Percentiles rank a stretch among this genome's conserved stretches.
phyloP scores from a whole-genome alignment of 2,888 invertebrate genomes.

The Blastobasis adustella region DNA sequence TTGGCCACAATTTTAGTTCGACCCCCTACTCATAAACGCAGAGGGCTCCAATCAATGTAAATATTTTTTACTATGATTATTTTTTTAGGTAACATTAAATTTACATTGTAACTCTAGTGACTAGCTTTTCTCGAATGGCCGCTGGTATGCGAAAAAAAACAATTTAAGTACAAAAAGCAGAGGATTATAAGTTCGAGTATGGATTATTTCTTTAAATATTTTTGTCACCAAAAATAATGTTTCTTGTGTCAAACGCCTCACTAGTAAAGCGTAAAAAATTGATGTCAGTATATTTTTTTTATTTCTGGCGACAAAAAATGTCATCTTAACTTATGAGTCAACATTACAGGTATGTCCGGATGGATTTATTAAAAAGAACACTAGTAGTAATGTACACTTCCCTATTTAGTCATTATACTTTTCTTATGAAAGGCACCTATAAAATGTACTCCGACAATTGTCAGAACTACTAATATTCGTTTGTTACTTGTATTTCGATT shows the following conservation, averaged over 20 bases:
- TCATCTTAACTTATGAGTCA: constrained; percentile 28
- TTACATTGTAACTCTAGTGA: constrained; percentile 71
- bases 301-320: constrained; percentile 25
- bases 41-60: constrained; percentile 60
- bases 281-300: no score
- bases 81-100: constrained; percentile 57
- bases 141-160: constrained; percentile 36
- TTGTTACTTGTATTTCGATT: constrained; percentile 48
- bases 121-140: constrained; percentile 72
- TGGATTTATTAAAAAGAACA: constrained; percentile 60
- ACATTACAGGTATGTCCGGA: constrained; percentile 52
- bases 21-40: constrained; percentile 59
- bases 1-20: constrained; percentile 73
- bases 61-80: constrained; percentile 42
- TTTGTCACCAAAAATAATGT: constrained; percentile 26
- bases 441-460: constrained; percentile 57
- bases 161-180: background rate
- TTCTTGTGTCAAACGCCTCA: no score
- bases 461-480: constrained; percentile 45
- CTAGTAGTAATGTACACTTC: constrained; percentile 53
- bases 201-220: constrained; percentile 13
- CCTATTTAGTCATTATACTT: constrained; percentile 51
- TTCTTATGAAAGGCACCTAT: constrained; percentile 71
- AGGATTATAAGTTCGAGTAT: constrained; percentile 15
- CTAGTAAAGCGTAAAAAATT: no score